phyloP scores from a whole-genome alignment of 2,113 vertebrate species.

The Saccopteryx leptura region DNA sequence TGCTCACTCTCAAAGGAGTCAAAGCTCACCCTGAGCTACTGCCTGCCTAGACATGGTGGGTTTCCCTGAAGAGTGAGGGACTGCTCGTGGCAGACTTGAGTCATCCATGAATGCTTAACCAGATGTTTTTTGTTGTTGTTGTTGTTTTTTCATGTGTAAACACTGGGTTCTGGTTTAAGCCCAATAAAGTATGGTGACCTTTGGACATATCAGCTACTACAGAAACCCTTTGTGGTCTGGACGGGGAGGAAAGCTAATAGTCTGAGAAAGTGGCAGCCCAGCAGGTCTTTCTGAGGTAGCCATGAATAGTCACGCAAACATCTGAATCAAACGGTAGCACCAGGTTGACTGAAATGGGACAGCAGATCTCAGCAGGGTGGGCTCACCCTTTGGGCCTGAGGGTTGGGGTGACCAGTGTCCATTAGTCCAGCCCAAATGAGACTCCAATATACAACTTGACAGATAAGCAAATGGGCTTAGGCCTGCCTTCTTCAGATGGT shows the following conservation, averaged over 20 bases:
- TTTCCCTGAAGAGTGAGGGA: not conserved
- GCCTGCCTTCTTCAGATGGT: conserved; percentile 52
- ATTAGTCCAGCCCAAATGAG: conserved; percentile 41
- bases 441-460: conserved; percentile 8
- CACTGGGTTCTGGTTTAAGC: conserved; percentile 47
- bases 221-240: conserved; percentile 41
- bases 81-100: conserved; percentile 1
- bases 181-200: conserved; percentile 44
- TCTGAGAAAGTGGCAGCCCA: conserved; percentile 22
- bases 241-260: not conserved
- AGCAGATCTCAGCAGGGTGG: conserved; percentile 9
- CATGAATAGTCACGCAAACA: conserved; percentile 83
- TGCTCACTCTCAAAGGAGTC: conserved; percentile 7
- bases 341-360: conserved; percentile 74
- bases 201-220: not conserved
- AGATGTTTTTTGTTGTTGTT: not conserved
- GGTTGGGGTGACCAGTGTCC: not conserved
- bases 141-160: conserved; percentile 38
- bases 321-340: conserved; percentile 90
- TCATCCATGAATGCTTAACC: not conserved
- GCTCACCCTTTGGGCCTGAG: conserved; percentile 11
- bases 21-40: not conserved
- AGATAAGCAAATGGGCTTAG: conserved; percentile 65
- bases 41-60: not conserved
- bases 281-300: conserved; percentile 91